phyloP scores from a whole-genome alignment of 2,797 vertebrate genomes.

The Neosilurus mollespiculum region DNA sequence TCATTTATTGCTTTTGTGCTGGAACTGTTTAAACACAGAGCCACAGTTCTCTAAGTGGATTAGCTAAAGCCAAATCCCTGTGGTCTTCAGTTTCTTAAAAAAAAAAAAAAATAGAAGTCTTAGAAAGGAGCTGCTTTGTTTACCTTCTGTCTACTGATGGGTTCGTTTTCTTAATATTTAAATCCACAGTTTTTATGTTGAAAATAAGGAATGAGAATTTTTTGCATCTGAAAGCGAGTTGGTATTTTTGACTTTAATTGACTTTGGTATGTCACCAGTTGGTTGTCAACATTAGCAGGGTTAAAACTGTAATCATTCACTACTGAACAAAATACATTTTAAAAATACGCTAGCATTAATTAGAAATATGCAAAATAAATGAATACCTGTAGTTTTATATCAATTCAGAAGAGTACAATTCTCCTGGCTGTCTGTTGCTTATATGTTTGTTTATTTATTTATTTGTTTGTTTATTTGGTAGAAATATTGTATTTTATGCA shows the following conservation, averaged over 20 bases:
- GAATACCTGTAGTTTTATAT: slow-evolving; percentile 15
- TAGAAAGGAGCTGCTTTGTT: slow-evolving; percentile 60
- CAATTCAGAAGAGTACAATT: slow-evolving; percentile 24
- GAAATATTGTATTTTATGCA: slow-evolving; percentile 37
- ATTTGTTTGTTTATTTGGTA: neutral
- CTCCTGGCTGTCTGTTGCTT: slow-evolving; percentile 23
- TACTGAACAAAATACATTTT: neutral
- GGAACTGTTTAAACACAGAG: slow-evolving; percentile 72
- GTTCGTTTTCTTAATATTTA: neutral
- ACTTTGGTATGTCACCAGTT: neutral
- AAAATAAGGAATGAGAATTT: neutral
- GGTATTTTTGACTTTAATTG: neutral
- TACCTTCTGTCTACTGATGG: slow-evolving; percentile 37
- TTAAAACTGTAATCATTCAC: neutral
- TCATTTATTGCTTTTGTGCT: slow-evolving; percentile 49
- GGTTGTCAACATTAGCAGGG: neutral
- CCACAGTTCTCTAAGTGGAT: slow-evolving; percentile 78
- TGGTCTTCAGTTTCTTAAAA: slow-evolving; percentile 72
- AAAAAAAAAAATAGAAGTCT: slow-evolving; percentile 60
- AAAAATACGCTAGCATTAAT: neutral
- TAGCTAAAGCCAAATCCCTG: slow-evolving; percentile 77
- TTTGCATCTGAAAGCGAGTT: neutral
- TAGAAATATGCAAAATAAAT: neutral
- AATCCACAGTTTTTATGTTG: neutral
- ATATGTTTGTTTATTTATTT: neutral